Percentiles rank a stretch among this genome's conserved stretches.
Conservation (phyloP, 2,797 vertebrate genomes). For the Sarcoramphus papa region DNA sequence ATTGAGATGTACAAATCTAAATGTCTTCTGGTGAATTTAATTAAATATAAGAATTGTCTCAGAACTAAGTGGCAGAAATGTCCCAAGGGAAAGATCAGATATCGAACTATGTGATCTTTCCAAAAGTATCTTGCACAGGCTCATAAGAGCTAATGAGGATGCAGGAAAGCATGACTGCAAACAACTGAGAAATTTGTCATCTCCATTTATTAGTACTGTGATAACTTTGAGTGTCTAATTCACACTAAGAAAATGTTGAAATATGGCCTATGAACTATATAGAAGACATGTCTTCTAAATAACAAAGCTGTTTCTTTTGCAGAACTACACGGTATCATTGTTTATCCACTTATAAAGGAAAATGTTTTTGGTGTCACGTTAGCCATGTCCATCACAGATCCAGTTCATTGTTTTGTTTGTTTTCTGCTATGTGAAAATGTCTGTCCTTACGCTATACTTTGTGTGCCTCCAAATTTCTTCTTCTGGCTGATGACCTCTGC, state of each 20-base stretch:
- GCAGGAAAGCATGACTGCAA: not conserved
- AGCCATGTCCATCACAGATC: not conserved
- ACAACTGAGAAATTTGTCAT: not conserved
- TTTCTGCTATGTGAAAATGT: not conserved
- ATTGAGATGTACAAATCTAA: not conserved
- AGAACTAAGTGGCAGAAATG: not conserved
- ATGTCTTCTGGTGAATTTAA: not conserved
- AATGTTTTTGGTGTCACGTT: not conserved
- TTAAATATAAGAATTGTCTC: not conserved
- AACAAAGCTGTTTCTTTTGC: not conserved
- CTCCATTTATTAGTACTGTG: not conserved
- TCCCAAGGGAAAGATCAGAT: not conserved
- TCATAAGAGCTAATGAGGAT: not conserved
- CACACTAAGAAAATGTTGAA: not conserved
- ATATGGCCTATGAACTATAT: not conserved
- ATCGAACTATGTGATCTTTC: not conserved
- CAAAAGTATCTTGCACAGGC: not conserved
- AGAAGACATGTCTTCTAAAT: not conserved
- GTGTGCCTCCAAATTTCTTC: not conserved
- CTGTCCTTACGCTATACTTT: not conserved
- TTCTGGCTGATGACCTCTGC: not conserved
- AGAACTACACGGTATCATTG: not conserved
- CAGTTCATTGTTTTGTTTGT: not conserved
- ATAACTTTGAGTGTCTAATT: not conserved
- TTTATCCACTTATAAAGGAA: not conserved